These are phyloP conservation scores for Botia almorhae DNA, from an alignment of 2,797 vertebrate genomes.

Conservation along the genomic window DNA sequence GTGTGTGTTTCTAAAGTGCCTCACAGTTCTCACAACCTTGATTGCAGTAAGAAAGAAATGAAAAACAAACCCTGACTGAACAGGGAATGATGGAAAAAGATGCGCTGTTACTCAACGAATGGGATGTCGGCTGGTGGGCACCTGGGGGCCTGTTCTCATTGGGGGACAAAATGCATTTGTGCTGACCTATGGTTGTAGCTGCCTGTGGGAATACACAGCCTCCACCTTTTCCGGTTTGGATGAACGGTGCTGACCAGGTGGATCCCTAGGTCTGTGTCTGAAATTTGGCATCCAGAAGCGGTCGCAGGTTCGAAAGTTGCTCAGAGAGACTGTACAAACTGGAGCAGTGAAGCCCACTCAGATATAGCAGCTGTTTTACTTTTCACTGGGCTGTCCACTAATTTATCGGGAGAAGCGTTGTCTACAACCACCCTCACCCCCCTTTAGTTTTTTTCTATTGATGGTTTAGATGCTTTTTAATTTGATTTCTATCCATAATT, in stretches of 20 bases:
- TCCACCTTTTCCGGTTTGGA: slow-evolving; percentile 8
- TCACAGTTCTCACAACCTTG: slow-evolving; percentile 99
- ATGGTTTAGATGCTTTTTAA: slow-evolving; percentile 34
- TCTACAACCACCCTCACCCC: slow-evolving; percentile 66
- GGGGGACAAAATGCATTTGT: slow-evolving; percentile 30
- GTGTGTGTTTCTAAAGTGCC: slow-evolving; percentile 97
- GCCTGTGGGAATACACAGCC: slow-evolving; percentile 44
- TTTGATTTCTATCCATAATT: slow-evolving; percentile 25
- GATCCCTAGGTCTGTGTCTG: slow-evolving; percentile 21
- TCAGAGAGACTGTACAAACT: slow-evolving; percentile 57
- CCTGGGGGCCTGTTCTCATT: background rate
- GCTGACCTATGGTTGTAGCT: slow-evolving; percentile 44
- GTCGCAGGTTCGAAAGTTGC: background rate
- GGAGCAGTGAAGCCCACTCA: slow-evolving; percentile 27
- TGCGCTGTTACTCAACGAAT: slow-evolving; percentile 68
- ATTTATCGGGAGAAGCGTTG: slow-evolving; percentile 39
- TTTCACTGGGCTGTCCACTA: slow-evolving; percentile 36
- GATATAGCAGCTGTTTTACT: slow-evolving; percentile 55
- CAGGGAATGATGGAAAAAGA: slow-evolving; percentile 62
- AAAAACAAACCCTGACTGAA: slow-evolving; percentile 63
- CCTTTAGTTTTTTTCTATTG: slow-evolving; percentile 52
- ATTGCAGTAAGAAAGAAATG: slow-evolving; percentile 58
- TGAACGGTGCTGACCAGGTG: slow-evolving; percentile 60
- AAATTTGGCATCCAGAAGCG: background rate
- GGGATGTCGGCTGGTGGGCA: slow-evolving; percentile 64